phyloP scores from a whole-genome alignment of 2,113 vertebrate species.

The Regulus satrapa region DNA sequence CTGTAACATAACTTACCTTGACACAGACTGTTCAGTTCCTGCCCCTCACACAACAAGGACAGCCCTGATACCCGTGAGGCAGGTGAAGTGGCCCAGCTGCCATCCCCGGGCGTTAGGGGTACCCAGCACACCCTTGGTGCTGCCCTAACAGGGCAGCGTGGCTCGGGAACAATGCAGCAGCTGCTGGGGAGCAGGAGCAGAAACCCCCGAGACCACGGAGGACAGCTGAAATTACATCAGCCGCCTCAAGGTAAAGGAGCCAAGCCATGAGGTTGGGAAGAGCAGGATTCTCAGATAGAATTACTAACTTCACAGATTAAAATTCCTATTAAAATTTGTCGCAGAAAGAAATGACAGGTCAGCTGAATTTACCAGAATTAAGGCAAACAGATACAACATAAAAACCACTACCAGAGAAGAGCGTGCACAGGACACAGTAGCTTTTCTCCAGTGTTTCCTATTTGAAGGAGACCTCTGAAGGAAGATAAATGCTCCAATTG shows the following conservation, averaged over 20 bases:
- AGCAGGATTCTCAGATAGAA: background rate
- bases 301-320: background rate
- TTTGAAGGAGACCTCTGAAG: background rate
- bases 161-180: slow-evolving; percentile 28
- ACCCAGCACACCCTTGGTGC: background rate
- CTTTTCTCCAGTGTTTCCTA: background rate
- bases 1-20: slow-evolving; percentile 45
- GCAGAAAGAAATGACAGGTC: slow-evolving; percentile 17
- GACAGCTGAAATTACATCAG: background rate
- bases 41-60: background rate
- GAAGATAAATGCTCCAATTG: background rate
- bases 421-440: background rate
- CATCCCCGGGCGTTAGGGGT: background rate
- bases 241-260: background rate
- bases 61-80: background rate
- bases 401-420: background rate
- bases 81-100: slow-evolving; percentile 21
- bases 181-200: background rate
- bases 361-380: background rate
- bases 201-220: background rate
- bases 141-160: background rate
- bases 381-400: background rate
- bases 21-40: background rate
- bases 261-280: background rate
- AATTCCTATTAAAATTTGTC: background rate